Evolutionary conservation across 2,113 vertebrate species (phyloP).

Genomic region (Sturnus vulgaris): DNA sequence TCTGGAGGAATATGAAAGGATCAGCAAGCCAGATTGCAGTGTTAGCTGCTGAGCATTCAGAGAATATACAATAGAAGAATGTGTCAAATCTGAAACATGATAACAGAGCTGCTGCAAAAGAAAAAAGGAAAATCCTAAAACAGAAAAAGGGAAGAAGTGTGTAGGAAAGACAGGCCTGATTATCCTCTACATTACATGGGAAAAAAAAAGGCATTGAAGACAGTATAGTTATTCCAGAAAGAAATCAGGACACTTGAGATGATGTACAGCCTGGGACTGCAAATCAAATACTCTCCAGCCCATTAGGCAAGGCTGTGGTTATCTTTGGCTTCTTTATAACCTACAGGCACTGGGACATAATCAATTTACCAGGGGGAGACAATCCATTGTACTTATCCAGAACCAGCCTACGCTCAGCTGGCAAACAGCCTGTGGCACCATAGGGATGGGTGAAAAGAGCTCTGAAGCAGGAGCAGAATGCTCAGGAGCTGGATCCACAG

Average conservation of each 20-base stretch:
- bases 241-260: slow-evolving; percentile 18
- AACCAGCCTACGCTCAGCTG: slow-evolving; percentile 29
- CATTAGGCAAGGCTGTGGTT: slow-evolving; percentile 58
- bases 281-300: slow-evolving; percentile 56
- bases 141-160: background rate
- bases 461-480: background rate
- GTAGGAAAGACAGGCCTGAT: slow-evolving; percentile 35
- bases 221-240: slow-evolving; percentile 39
- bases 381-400: slow-evolving; percentile 19
- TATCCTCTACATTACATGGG: background rate
- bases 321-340: slow-evolving; percentile 41
- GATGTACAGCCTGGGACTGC: slow-evolving; percentile 14
- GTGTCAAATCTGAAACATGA: background rate
- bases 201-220: background rate
- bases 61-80: slow-evolving; percentile 1
- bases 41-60: slow-evolving; percentile 2
- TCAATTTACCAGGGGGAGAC: slow-evolving; percentile 42
- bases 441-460: background rate
- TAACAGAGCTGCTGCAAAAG: slow-evolving; percentile 5
- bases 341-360: slow-evolving; percentile 11
- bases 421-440: background rate
- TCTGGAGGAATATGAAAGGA: slow-evolving; percentile 5
- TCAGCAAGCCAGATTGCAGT: background rate
- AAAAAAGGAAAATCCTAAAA: slow-evolving; percentile 1
- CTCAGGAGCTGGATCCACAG: fast-evolving